phyloP scores from a whole-genome alignment of 1,140 invertebrate genomes.

The Notospermus geniculatus region DNA sequence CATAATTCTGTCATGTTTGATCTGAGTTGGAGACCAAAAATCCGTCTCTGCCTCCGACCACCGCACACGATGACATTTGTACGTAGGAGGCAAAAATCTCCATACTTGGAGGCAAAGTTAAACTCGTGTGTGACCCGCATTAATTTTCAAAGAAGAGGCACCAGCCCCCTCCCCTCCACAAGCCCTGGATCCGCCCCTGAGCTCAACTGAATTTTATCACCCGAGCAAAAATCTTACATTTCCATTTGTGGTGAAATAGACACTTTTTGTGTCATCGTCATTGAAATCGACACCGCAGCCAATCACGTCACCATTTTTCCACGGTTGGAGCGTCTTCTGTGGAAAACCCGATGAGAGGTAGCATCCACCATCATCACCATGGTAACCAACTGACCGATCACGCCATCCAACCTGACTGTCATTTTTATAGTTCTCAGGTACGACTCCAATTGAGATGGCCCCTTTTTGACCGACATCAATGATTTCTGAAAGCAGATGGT shows the following conservation, averaged over 20 bases:
- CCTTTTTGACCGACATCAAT: not conserved
- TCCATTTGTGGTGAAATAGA: not conserved
- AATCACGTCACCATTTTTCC: conserved; percentile 1
- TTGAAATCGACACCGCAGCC: conserved; percentile 4
- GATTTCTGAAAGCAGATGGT: not conserved
- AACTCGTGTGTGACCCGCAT: too few relatives aligned
- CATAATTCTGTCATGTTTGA: too few relatives aligned
- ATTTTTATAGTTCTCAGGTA: not conserved
- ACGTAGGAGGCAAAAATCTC: too few relatives aligned
- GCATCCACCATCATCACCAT: not conserved
- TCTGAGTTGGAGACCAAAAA: too few relatives aligned
- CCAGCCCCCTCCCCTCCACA: too few relatives aligned
- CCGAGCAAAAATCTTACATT: conserved; percentile 6
- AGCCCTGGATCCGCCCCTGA: too few relatives aligned
- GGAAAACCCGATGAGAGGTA: not conserved
- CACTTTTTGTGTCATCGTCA: conserved; percentile 1
- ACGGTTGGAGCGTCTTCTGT: not conserved
- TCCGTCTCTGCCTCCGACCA: too few relatives aligned
- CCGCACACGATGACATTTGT: too few relatives aligned
- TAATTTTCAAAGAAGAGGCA: too few relatives aligned
- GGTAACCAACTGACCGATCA: conserved; percentile 5
- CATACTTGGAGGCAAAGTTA: too few relatives aligned
- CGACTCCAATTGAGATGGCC: not conserved
- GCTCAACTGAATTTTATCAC: too few relatives aligned
- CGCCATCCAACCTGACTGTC: conserved; percentile 5